Conservation (phyloP, 2,113 vertebrate genomes). For the Rhinogobius similis region DNA sequence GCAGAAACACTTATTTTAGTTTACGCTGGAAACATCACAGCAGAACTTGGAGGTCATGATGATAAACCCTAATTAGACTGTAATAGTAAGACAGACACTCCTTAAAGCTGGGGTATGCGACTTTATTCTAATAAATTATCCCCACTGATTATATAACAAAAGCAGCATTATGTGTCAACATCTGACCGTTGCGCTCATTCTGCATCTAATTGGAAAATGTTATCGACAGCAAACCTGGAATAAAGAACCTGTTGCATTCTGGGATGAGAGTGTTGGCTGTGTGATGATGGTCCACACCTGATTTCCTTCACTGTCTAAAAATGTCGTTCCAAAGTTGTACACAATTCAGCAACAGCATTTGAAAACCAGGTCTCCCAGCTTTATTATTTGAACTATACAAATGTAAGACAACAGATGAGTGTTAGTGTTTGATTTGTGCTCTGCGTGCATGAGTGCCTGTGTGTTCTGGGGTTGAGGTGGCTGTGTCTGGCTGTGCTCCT, state of each 20-base stretch:
- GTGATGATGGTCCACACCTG: too few relatives aligned
- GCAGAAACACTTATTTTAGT: background rate
- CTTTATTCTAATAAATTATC: background rate
- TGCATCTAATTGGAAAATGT: too few relatives aligned
- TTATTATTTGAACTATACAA: background rate
- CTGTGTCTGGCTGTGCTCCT: conserved; percentile 24
- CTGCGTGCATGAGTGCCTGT: conserved; percentile 17
- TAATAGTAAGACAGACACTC: background rate
- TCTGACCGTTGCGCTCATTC: too few relatives aligned
- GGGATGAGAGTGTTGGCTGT: too few relatives aligned
- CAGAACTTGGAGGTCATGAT: background rate
- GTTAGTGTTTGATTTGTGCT: conserved; percentile 18
- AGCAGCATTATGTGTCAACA: too few relatives aligned
- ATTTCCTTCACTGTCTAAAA: background rate
- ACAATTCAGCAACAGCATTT: background rate
- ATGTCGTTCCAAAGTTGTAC: background rate
- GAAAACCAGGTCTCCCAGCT: background rate
- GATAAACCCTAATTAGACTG: background rate
- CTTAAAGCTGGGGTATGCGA: background rate
- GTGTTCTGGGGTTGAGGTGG: conserved; percentile 31
- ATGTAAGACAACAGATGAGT: background rate
- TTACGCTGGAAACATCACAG: background rate
- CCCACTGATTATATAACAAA: background rate
- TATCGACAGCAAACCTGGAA: too few relatives aligned
- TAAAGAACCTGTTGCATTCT: too few relatives aligned